Evolutionary conservation across 2,113 vertebrate species (phyloP).

Genomic region (Coracopsis vasa): DNA sequence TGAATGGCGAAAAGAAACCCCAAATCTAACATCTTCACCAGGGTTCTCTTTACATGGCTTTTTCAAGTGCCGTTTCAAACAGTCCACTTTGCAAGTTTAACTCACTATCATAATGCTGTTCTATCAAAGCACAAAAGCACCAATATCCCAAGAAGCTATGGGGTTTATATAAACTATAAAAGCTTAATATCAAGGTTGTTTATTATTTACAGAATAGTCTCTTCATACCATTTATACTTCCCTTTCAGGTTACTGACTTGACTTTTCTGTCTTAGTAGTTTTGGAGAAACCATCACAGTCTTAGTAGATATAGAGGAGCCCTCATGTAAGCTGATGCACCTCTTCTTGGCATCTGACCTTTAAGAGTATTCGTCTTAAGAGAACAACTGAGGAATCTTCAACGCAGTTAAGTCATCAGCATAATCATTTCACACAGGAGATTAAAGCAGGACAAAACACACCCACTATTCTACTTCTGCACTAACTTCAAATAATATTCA

Average conservation of each 20-base stretch:
- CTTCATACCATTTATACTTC: not conserved
- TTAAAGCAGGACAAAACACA: not conserved
- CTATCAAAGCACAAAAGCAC: not conserved
- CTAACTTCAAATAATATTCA: not conserved
- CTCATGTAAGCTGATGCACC: not conserved
- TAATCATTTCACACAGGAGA: not conserved
- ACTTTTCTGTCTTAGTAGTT: not conserved
- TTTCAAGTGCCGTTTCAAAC: not conserved
- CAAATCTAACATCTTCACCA: not conserved
- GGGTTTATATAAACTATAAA: not conserved
- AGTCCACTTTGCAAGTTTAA: not conserved
- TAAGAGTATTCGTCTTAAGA: not conserved
- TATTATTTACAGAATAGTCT: not conserved
- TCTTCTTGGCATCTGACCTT: not conserved
- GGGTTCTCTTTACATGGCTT: not conserved
- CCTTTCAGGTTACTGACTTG: not conserved
- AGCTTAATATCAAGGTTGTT: not conserved
- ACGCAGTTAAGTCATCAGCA: not conserved
- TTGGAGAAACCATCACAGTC: not conserved
- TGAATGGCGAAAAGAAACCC: not conserved
- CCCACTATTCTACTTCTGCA: not conserved
- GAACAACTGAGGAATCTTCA: not conserved
- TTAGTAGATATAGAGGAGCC: not conserved
- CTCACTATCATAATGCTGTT: fast-evolving
- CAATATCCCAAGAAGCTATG: not conserved